Percentiles rank a stretch among this genome's conserved stretches.
Conservation (phyloP, 2,888 invertebrate genomes). For the Sussaba pulchella region DNA sequence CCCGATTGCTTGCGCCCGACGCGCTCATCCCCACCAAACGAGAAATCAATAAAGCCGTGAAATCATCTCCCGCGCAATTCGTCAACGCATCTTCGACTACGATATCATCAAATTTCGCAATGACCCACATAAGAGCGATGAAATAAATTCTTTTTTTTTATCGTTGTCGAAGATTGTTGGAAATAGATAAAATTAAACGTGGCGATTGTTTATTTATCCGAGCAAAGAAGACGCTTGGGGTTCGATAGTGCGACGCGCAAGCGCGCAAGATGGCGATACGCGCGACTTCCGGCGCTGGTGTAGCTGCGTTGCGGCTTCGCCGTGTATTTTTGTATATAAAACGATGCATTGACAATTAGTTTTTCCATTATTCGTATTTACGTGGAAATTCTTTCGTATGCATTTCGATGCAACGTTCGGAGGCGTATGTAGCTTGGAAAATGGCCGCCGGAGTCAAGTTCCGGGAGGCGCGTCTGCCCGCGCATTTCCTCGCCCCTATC, state of each 20-base stretch:
- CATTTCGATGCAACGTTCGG: slow-evolving; percentile 13
- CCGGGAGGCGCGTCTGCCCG: background rate
- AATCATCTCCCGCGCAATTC: slow-evolving; percentile 71
- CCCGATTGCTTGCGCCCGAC: slow-evolving; percentile 53
- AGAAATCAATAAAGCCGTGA: slow-evolving; percentile 76
- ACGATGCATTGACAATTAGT: too few species aligned
- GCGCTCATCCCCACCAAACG: slow-evolving; percentile 23
- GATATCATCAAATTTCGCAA: background rate
- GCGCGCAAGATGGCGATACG: slow-evolving; percentile 43
- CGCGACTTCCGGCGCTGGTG: slow-evolving; percentile 61
- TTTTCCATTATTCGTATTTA: too few species aligned
- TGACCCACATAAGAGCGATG: background rate
- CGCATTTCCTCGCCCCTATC: background rate
- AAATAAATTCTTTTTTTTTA: background rate
- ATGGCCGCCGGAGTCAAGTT: too few species aligned
- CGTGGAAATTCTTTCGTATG: too few species aligned
- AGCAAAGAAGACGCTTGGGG: background rate
- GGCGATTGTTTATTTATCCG: slow-evolving; percentile 19
- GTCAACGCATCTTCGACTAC: slow-evolving; percentile 46
- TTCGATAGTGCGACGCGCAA: slow-evolving; percentile 37
- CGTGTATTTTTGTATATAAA: too few species aligned
- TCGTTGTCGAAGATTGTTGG: too few species aligned
- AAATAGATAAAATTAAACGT: background rate
- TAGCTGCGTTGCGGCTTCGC: slow-evolving; percentile 10
- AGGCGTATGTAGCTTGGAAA: too few species aligned